Evolutionary conservation across 2,113 vertebrate species (phyloP).

Genomic region (Taurulus bubalis): DNA sequence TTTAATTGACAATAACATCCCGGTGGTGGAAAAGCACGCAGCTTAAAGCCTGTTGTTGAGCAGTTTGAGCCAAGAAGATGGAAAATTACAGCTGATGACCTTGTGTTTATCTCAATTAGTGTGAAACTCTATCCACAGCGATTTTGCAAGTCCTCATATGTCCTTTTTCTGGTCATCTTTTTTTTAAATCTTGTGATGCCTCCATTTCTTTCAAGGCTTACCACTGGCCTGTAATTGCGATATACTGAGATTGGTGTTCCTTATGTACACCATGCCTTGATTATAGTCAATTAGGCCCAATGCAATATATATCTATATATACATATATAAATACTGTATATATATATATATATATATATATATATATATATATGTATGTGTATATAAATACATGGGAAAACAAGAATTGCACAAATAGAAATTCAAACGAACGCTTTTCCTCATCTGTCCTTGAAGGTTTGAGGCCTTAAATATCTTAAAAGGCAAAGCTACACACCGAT

Average conservation of each 20-base stretch:
- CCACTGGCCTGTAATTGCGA: conserved; percentile 49
- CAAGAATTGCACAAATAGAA: conserved; percentile 5
- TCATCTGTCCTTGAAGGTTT: conserved; percentile 23
- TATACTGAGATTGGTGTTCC: conserved; percentile 15
- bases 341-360: neutral
- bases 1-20: conserved; percentile 56
- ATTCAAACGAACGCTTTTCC: conserved; percentile 21
- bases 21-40: conserved; percentile 41
- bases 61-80: conserved; percentile 11
- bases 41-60: conserved; percentile 14
- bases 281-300: conserved; percentile 53
- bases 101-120: conserved; percentile 44
- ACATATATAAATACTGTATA: neutral
- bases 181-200: conserved; percentile 33
- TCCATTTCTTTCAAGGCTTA: neutral
- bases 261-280: conserved; percentile 37
- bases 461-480: conserved; percentile 9
- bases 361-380: neutral
- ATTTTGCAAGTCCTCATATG: conserved; percentile 14
- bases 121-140: conserved; percentile 34
- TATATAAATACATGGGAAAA: conserved; percentile 5
- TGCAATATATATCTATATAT: conserved; percentile 21
- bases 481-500: neutral
- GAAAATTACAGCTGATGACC: conserved; percentile 40
- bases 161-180: conserved; percentile 26